These are phyloP conservation scores for Pseudococcus longispinus DNA, from an alignment of 2,888 invertebrate species.

Conservation along the genomic window DNA sequence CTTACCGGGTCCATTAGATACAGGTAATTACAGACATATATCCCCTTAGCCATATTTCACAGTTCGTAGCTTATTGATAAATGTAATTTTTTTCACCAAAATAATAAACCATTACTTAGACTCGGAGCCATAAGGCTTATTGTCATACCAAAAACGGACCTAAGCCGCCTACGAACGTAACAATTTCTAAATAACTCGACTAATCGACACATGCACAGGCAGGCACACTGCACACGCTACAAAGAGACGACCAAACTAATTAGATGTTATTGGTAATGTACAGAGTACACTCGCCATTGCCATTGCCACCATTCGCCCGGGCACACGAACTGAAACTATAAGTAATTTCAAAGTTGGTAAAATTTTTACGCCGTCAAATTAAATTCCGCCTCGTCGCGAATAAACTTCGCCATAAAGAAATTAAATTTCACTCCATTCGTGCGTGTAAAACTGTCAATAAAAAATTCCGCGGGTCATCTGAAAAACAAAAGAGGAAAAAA, in stretches of 20 bases:
- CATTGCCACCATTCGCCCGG: too few relatives aligned
- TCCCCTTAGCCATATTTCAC: neutral
- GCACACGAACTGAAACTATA: neutral
- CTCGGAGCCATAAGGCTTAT: neutral
- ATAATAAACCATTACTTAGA: neutral
- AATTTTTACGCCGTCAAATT: neutral
- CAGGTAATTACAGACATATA: neutral
- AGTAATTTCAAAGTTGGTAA: neutral
- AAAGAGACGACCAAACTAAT: neutral
- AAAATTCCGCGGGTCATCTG: slow-evolving; percentile 9
- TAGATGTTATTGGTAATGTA: neutral
- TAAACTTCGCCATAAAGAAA: slow-evolving; percentile 4
- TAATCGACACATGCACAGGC: neutral
- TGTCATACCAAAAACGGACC: slow-evolving; percentile 5
- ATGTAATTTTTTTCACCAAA: neutral
- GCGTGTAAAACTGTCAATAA: slow-evolving; percentile 31
- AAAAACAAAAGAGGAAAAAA: neutral
- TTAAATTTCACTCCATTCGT: slow-evolving; percentile 34
- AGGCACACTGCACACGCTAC: neutral
- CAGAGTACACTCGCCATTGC: too few relatives aligned
- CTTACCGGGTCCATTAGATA: neutral
- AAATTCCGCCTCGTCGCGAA: neutral
- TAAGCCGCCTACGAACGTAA: neutral
- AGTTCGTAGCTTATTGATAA: slow-evolving; percentile 5
- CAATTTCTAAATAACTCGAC: neutral